Evolutionary conservation across 2,113 vertebrate genomes (phyloP), one percentile per base, ranked within the genome.

Genomic region (Taurulus bubalis): DNA sequence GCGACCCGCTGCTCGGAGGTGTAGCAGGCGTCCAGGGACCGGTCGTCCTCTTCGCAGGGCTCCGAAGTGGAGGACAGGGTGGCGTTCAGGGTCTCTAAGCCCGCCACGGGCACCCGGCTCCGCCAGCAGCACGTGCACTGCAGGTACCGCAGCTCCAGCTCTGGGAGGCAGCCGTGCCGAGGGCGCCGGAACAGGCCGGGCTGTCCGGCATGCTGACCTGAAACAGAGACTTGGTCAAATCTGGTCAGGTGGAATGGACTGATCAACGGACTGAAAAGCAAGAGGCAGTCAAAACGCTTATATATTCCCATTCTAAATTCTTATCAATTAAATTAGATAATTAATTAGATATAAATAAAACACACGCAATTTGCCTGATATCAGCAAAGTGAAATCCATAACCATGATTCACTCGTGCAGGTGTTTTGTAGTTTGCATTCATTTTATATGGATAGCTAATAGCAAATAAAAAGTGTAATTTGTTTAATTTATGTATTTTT

Each of bases 381-480:
- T 97, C 93, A 99, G 96, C 93, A 96, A 67, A 90, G 94, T 99
- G 28, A 99, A 99, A 92, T 99, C 97, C 14, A 94, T 98, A n/a
- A n/a, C 86, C 93, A 98, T 18, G 95, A 96, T 11, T 94, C 92
- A 51, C 87, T 96, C 8, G 92, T 97, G 75, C 93, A 98, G 96
- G 97, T 99, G 96, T 1, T 56, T 63, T 96, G 94, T 30, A 56
- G 12, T 56, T 34, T 71, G 62, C 49, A 45, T 59, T 68, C 12
- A 69, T 36, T 53, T 32, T 20, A 11, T n/a, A 16, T 20, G 18
- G 42, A 15, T 51, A 30, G 2, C 4, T 34, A 9, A 58, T 51
- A 30, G 2, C 2, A n/a, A 9, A 58, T 28, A 7, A 8, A n/a
- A 38, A n/a, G n/a, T n/a, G n/a, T 71, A 10, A 34, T 62, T 62